Conservation (phyloP, 2,113 vertebrate genomes). For the Pantherophis guttatus region DNA sequence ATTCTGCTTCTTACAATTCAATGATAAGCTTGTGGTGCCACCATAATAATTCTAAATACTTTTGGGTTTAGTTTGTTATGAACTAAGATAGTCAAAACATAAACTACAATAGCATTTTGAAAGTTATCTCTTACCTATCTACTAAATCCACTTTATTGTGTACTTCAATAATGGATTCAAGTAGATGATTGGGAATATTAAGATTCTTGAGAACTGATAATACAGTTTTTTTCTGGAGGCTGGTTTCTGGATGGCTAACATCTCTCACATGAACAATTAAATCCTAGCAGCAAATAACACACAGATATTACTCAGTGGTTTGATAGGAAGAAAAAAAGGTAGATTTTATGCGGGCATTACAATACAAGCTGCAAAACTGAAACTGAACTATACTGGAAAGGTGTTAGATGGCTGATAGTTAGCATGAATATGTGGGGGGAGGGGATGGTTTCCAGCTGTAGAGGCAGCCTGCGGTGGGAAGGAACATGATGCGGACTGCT, state of each 20-base stretch:
- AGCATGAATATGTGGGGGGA: neutral
- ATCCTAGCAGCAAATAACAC: slow-evolving; percentile 71
- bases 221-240: slow-evolving; percentile 85
- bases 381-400: neutral
- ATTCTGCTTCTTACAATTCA: neutral
- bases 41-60: neutral
- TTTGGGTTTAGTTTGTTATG: neutral
- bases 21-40: too few relatives aligned
- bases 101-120: neutral
- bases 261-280: slow-evolving; percentile 89
- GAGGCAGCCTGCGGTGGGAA: too few relatives aligned
- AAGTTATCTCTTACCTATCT: slow-evolving; percentile 71
- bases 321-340: neutral
- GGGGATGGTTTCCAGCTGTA: too few relatives aligned
- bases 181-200: slow-evolving; percentile 73
- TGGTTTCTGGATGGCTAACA: slow-evolving; percentile 85
- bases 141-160: slow-evolving; percentile 92
- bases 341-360: neutral
- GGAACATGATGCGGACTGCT: too few relatives aligned
- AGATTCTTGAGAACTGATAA: slow-evolving; percentile 80
- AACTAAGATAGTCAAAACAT: neutral
- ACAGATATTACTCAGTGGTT: neutral
- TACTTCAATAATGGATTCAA: slow-evolving; percentile 84
- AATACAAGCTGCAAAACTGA: neutral
- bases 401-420: neutral